Evolutionary conservation across 1,140 invertebrate genomes (phyloP).

Genomic region (Drosophila simulans): DNA sequence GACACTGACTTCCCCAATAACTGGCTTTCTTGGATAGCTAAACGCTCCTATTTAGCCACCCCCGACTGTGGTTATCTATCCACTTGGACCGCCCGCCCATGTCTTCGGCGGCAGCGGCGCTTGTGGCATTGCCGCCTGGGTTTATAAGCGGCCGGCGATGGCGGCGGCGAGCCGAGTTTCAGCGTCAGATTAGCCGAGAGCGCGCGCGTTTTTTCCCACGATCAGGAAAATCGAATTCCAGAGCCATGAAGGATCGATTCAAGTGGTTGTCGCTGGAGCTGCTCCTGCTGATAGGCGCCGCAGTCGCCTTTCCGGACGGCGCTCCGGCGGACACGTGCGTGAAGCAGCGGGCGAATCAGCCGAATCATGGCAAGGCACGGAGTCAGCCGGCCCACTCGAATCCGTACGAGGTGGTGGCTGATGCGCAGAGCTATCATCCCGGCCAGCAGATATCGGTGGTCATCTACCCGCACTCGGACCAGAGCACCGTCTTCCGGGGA

Average conservation of each 20-base stretch:
- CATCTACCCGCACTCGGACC: conserved; percentile 73
- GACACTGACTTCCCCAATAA: too few species aligned
- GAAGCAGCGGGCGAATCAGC: conserved; percentile 89
- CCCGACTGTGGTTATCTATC: background rate
- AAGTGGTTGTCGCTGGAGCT: conserved; percentile 26
- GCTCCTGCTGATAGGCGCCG: conserved; percentile 13
- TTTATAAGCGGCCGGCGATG: conserved; percentile 68
- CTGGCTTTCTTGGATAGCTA: too few species aligned
- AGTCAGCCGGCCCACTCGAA: conserved; percentile 87
- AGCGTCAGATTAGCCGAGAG: conserved; percentile 58
- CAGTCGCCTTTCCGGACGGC: conserved; percentile 88
- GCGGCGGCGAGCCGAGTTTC: conserved; percentile 66
- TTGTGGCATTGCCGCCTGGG: conserved; percentile 44
- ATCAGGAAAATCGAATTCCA: conserved; percentile 18
- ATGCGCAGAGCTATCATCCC: conserved; percentile 87
- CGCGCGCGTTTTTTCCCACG: conserved; percentile 52
- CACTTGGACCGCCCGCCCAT: conserved; percentile 19
- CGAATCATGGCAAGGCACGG: conserved; percentile 89
- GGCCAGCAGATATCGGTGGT: conserved; percentile 87
- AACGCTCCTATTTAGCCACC: background rate
- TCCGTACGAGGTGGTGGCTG: conserved; percentile 89
- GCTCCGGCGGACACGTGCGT: conserved; percentile 91
- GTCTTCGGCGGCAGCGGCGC: conserved; percentile 38
- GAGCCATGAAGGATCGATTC: conserved; percentile 39
- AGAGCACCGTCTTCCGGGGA: conserved; percentile 88